Base-by-base conservation (phyloP, 2,888 invertebrate species). In the Oxyteleia sp. region DNA sequence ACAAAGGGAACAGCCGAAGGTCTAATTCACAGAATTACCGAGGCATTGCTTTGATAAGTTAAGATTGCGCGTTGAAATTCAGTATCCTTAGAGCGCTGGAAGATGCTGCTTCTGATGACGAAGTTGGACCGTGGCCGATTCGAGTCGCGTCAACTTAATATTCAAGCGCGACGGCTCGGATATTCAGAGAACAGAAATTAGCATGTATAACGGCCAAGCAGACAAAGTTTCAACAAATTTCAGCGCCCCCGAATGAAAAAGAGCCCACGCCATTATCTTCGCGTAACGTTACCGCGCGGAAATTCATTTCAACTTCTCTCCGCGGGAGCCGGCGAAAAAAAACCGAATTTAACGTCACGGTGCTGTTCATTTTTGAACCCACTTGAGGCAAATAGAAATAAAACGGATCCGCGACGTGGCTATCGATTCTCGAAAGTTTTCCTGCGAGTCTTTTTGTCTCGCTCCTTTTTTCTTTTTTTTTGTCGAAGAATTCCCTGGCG, bases 181-280 rank as follows among this genome's bases (percentile, higher is more conserved):
- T 90, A 90, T 89, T 90, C 88, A 84, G 88, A 88, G 89, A 89
- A 89, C 89, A 87, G 89, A 88, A 88, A 91, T 90, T 90, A 91
- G 88, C 89, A 90, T 88, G 87, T 87, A 88, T 85, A 88, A 85
- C 87, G 82, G 69, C 61, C 80, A 64, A 55, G 41, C 38, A 35
- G 81, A 85, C 78, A 74, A 88, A 89, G 85, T 90, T 90, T 86
- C 86, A 86, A 86, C 85, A 85, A 85, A 88, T 87, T 88, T 79
- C 55, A 63, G 47, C 11, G 15, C 15, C 55, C 13, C n/a, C 16
- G 43, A 23, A 71, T 51, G 47, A 63, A 55, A 71, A 63, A 63
- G 51, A 26, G n/a, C 16, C 10, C 8, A 20, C 13, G n/a, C 8
- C 32, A 63, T 53, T 69, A 51, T 69, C 55, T 38, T 55, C 38